These are phyloP conservation scores for Poecile montanus DNA, from an alignment of 2,797 vertebrate genomes.

Conservation along the genomic window DNA sequence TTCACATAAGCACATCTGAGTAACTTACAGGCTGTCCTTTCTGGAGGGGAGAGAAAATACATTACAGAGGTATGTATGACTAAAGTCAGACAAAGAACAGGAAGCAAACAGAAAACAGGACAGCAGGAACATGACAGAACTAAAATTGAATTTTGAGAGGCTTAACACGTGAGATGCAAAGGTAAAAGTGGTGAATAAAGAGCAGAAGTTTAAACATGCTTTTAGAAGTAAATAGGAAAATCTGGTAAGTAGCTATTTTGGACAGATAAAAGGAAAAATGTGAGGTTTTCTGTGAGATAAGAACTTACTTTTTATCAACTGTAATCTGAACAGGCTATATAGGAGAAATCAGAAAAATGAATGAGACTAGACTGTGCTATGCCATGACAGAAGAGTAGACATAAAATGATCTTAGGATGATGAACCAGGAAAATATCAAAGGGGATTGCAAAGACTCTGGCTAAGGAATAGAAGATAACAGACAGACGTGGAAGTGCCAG, in stretches of 20 bases:
- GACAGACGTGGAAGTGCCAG: neutral
- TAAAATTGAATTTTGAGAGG: neutral
- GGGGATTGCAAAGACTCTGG: neutral
- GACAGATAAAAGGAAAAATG: constrained; percentile 34
- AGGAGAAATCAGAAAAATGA: constrained; percentile 64
- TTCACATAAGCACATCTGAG: neutral
- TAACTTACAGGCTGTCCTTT: neutral
- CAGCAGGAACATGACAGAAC: neutral
- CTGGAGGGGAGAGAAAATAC: neutral
- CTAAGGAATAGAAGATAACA: neutral
- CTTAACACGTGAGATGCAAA: neutral
- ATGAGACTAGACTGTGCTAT: constrained; percentile 46
- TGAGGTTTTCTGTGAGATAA: constrained; percentile 23
- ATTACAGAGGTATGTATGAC: neutral
- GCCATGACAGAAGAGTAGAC: neutral
- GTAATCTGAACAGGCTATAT: constrained; percentile 66
- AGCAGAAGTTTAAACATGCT: constrained; percentile 36
- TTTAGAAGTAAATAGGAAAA: constrained; percentile 11
- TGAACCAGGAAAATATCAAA: neutral
- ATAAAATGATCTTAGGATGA: neutral
- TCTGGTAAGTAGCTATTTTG: constrained; percentile 5
- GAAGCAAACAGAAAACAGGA: neutral
- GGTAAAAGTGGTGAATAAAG: constrained; percentile 6
- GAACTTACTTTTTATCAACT: constrained; percentile 67
- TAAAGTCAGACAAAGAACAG: neutral